Evolutionary conservation across 1,140 invertebrate species (phyloP).

Genomic region (Leptopilina clavipes): DNA sequence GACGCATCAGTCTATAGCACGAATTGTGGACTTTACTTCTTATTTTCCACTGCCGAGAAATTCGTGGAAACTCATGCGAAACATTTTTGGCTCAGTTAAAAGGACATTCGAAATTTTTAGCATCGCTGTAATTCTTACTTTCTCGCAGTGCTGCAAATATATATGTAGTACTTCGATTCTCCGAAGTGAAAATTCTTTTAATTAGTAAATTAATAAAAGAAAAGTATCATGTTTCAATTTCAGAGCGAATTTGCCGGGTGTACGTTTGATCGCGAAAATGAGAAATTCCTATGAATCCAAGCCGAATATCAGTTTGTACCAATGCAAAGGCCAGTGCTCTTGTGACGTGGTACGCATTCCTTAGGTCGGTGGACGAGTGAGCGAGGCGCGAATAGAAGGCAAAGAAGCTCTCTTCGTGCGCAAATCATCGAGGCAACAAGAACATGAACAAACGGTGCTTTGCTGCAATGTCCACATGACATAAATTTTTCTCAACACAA

Average conservation of each 20-base stretch:
- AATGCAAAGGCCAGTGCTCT: conserved; percentile 51
- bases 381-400: conserved; percentile 16
- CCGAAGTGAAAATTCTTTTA: no score
- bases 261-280: neutral
- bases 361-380: conserved; percentile 41
- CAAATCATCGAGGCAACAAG: neutral
- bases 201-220: neutral
- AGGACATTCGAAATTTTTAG: neutral
- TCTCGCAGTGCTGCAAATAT: neutral
- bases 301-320: conserved; percentile 45
- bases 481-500: no score
- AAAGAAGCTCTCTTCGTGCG: neutral
- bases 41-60: conserved; percentile 6
- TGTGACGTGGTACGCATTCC: conserved; percentile 41
- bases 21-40: neutral
- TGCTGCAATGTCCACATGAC: no score
- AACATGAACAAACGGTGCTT: no score
- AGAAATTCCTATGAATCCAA: neutral
- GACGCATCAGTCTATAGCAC: neutral
- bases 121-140: neutral
- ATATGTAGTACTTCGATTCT: neutral
- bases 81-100: conserved; percentile 4
- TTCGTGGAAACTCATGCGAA: conserved; percentile 20
- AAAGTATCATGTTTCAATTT: no score
- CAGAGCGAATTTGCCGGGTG: no score